Evolutionary conservation across 2,888 invertebrate genomes (phyloP).

Genomic region (Cataglyphis albicans): DNA sequence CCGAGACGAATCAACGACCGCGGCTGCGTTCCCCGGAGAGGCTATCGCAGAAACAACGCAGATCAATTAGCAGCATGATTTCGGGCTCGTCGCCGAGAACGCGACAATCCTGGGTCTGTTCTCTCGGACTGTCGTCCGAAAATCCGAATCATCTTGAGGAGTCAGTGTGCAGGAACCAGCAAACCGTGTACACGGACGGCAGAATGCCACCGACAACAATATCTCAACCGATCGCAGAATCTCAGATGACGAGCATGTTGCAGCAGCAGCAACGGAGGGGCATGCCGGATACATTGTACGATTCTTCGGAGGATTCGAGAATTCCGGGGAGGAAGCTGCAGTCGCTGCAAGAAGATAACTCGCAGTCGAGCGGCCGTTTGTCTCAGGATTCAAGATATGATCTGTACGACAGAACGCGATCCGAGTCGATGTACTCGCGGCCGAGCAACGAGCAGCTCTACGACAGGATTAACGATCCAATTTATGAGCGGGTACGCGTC

Average conservation of each 20-base stretch:
- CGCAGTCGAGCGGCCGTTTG: slow-evolving; percentile 51
- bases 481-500: slow-evolving; percentile 83
- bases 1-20: slow-evolving; percentile 92
- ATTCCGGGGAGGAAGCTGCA: slow-evolving; percentile 14
- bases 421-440: slow-evolving; percentile 86
- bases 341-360: slow-evolving; percentile 14
- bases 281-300: slow-evolving; percentile 41
- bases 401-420: slow-evolving; percentile 80
- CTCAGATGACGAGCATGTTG: slow-evolving; percentile 40
- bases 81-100: slow-evolving; percentile 78
- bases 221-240: slow-evolving; percentile 20
- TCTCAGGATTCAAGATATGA: slow-evolving; percentile 74
- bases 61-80: slow-evolving; percentile 86
- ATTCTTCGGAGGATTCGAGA: slow-evolving; percentile 58
- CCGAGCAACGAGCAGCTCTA: slow-evolving; percentile 85
- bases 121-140: slow-evolving; percentile 74
- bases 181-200: slow-evolving; percentile 25
- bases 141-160: slow-evolving; percentile 60
- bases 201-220: slow-evolving; percentile 63
- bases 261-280: slow-evolving; percentile 30
- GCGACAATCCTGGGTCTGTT: slow-evolving; percentile 86
- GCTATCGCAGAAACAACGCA: slow-evolving; percentile 86
- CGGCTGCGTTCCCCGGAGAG: slow-evolving; percentile 86
- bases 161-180: slow-evolving; percentile 63
- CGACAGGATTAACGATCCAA: slow-evolving; percentile 83